Base-by-base conservation (phyloP, 2,113 vertebrate species). In the Chaenocephalus aceratus region DNA sequence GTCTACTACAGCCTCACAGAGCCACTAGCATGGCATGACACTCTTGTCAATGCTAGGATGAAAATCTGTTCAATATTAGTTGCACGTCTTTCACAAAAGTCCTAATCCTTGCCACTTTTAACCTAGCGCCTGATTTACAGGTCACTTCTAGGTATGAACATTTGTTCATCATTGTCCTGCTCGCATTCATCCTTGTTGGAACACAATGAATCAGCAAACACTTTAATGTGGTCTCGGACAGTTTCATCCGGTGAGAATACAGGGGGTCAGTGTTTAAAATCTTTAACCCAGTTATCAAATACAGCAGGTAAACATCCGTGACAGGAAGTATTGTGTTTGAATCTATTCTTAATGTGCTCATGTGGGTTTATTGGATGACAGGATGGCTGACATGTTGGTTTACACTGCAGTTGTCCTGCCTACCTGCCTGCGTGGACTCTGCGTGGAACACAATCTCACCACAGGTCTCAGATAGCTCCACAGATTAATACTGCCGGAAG, bases 401-500 rank as follows among this genome's bases (percentile, higher is more conserved):
- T 30, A 10, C 52, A 5, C 72, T 64, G 76, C 85, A 72, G 82
- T 4, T 4, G 52, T 75, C 75, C 72, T 59, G 64, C 30, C 65
- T 72, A 83, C 81, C 77, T 84, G 78, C 64, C 68, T 74, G 73
- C 0, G 4, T 68, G 81, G 62, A 77, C 72, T 70, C 85, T 76
- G 72, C 52, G 62, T 77, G 72, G 63, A 86, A 77, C 14, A 26
- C 68, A 69, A 52, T 61, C 70, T 83, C 75, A 75, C 81, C 81
- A n/a, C 81, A 80, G 62, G 79, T 21, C 66, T 79, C 74, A n/a
- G 82, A 77, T 75, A 46, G 80, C 86, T 68, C 72, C 70, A 72
- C 78, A 76, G 77, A 88, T 92, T 82, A 73, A 87, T 90, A 64
- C 78, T 23, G 48, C 76, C 75, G 66, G 41, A 81, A 65, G 58